Evolutionary conservation across 30 jellyfish, hydroid and myxozoan species (phyloP).

Genomic region (Pelagia noctiluca): DNA sequence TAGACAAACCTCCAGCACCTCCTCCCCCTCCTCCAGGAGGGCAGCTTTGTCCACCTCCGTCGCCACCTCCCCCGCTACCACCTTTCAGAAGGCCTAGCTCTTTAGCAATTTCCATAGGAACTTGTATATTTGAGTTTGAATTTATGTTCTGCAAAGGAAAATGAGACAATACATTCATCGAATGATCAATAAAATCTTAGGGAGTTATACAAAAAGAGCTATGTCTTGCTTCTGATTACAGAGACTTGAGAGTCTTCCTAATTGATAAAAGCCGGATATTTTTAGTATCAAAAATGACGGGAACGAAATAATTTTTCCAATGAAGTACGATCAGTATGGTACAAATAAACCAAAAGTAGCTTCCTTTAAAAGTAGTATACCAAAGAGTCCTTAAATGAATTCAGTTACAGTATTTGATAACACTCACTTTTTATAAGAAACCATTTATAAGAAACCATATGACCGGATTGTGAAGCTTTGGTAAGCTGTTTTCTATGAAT

Average conservation of each 20-base stretch:
- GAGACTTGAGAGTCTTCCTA: not conserved
- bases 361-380: no score
- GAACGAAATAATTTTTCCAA: not conserved
- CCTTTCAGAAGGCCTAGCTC: slow-evolving; percentile 90
- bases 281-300: not conserved
- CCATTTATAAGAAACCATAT: no score
- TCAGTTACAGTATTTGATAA: no score
- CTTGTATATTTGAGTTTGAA: slow-evolving; percentile 97
- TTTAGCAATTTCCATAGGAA: slow-evolving; percentile 96
- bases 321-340: not conserved
- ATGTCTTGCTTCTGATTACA: not conserved
- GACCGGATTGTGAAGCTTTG: no score
- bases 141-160: slow-evolving; percentile 82
- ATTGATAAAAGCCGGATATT: not conserved
- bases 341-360: no score
- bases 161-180: not conserved
- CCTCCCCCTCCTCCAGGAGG: slow-evolving; percentile 89
- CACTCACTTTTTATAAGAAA: no score
- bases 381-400: no score
- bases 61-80: slow-evolving; percentile 82
- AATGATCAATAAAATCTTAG: no score
- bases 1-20: slow-evolving; percentile 55
- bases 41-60: slow-evolving; percentile 68
- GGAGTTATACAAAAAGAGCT: not conserved
- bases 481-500: no score